Conservation (phyloP, 2,888 invertebrate species). For the Opisthograptis luteolata region DNA sequence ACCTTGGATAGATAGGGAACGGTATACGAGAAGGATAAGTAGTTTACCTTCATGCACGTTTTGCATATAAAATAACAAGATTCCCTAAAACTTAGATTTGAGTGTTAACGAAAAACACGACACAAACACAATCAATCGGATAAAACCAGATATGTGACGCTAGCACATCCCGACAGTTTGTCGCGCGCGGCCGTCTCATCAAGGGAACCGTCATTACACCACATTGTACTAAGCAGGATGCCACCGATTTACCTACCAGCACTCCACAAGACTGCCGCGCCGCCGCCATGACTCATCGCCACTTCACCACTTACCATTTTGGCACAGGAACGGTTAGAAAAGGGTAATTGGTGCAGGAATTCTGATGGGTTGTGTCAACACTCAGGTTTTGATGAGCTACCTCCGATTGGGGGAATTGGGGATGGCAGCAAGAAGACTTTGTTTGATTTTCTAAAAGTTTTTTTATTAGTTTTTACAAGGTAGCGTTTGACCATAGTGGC, state of each 20-base stretch:
- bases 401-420: slow-evolving; percentile 1
- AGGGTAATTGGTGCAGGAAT: slow-evolving; percentile 33
- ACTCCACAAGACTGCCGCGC: slow-evolving; percentile 7
- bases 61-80: too few relatives aligned
- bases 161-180: slow-evolving; percentile 31
- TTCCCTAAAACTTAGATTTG: too few relatives aligned
- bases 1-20: too few relatives aligned
- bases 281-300: slow-evolving; percentile 32
- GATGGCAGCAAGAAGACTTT: not conserved
- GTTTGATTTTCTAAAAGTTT: too few relatives aligned
- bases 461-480: too few relatives aligned
- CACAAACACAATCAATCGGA: not conserved
- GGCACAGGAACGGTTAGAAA: slow-evolving; percentile 56
- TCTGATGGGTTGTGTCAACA: slow-evolving; percentile 2
- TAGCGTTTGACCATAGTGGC: too few relatives aligned
- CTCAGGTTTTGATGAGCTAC: not conserved
- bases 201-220: slow-evolving; percentile 66
- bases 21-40: too few relatives aligned
- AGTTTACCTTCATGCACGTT: too few relatives aligned
- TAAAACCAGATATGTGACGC: not conserved
- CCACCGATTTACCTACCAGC: slow-evolving; percentile 58
- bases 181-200: slow-evolving; percentile 59
- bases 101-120: not conserved
- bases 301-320: slow-evolving; percentile 49
- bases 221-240: slow-evolving; percentile 75